Percentiles rank a stretch among this genome's conserved stretches.
Evolutionary conservation across 2,888 invertebrate species (phyloP).

Genomic region (Spodoptera exigua): DNA sequence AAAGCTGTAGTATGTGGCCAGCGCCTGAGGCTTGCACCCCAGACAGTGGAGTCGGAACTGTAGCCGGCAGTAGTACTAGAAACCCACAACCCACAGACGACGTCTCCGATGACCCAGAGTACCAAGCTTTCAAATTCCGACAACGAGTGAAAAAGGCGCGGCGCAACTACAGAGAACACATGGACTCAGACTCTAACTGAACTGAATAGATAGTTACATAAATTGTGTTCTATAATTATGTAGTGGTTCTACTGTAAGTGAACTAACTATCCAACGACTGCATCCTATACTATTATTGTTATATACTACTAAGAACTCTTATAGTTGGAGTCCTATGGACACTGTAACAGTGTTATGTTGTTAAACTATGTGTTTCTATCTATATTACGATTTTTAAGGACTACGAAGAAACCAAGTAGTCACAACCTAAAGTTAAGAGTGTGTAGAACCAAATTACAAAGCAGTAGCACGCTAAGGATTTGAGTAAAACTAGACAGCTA

Average conservation of each 20-base stretch:
- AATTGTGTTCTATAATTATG: conserved; percentile 59
- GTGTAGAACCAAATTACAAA: no score
- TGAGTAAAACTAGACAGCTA: no score
- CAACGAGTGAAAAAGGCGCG: conserved; percentile 90
- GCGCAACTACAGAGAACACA: conserved; percentile 90
- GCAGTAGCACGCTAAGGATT: no score
- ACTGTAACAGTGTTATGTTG: conserved; percentile 15
- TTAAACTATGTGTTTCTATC: conserved; percentile 19
- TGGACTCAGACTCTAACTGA: conserved; percentile 91
- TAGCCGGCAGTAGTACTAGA: conserved; percentile 76
- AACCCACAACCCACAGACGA: conserved; percentile 72
- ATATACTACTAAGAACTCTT: conserved; percentile 32
- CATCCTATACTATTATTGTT: conserved; percentile 38
- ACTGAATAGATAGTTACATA: conserved; percentile 64
- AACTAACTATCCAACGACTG: conserved; percentile 45
- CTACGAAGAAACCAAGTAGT: no score
- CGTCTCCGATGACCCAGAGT: conserved; percentile 84
- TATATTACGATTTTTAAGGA: no score
- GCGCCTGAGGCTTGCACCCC: conserved; percentile 70
- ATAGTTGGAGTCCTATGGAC: conserved; percentile 29
- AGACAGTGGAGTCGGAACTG: conserved; percentile 81
- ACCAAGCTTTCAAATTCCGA: conserved; percentile 86
- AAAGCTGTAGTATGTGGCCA: conserved; percentile 73
- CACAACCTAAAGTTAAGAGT: no score
- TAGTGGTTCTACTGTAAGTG: conserved; percentile 48